phyloP scores from a whole-genome alignment of 2,113 vertebrate genomes.

The Pterocles orientalis region DNA sequence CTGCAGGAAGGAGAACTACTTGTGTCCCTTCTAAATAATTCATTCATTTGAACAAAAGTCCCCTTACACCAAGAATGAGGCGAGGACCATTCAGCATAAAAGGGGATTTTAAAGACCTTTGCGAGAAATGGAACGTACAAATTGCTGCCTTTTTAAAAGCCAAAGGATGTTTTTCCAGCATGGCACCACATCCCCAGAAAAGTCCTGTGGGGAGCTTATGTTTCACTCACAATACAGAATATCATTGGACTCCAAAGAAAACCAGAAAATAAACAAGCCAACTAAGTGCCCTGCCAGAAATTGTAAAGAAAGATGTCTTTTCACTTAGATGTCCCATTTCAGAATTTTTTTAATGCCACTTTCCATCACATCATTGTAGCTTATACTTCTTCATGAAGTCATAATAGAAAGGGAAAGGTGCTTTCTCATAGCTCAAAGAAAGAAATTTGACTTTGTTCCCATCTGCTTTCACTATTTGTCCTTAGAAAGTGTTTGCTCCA shows the following conservation, averaged over 20 bases:
- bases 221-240: neutral
- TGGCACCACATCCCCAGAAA: neutral
- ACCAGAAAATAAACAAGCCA: neutral
- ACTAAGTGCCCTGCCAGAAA: neutral
- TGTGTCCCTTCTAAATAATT: neutral
- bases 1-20: neutral
- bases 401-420: neutral
- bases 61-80: neutral
- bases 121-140: neutral
- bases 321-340: neutral
- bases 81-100: neutral
- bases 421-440: neutral
- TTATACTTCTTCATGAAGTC: neutral
- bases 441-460: neutral
- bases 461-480: neutral
- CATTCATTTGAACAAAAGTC: neutral
- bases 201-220: neutral
- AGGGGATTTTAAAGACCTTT: neutral
- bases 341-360: neutral
- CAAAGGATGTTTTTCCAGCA: neutral
- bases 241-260: neutral
- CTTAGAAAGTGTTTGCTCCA: neutral
- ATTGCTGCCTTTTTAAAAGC: constrained; percentile 4
- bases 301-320: neutral
- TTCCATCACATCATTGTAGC: neutral